These are phyloP conservation scores for Bostrychus sinensis DNA, from an alignment of 2,113 vertebrate genomes.

Conservation along the genomic window DNA sequence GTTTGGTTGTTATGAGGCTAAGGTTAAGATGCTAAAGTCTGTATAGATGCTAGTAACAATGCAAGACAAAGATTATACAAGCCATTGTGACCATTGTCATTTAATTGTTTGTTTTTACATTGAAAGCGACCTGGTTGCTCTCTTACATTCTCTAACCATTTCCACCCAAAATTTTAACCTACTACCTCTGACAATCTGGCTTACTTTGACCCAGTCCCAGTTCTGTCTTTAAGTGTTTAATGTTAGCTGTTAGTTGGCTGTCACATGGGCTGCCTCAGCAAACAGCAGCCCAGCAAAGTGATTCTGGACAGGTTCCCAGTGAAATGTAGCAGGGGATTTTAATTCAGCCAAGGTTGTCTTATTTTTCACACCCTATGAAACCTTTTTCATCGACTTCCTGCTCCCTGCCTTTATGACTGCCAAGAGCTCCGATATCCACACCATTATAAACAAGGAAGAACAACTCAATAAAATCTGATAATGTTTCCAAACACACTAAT, in stretches of 20 bases:
- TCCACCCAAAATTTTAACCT: background rate
- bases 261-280: constrained; percentile 46
- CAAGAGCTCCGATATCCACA: background rate
- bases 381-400: constrained; percentile 27
- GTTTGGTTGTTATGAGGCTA: no score
- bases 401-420: background rate
- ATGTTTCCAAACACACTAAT: constrained; percentile 43
- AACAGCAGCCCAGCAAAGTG: constrained; percentile 43
- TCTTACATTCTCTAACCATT: background rate
- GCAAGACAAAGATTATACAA: no score
- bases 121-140: background rate
- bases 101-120: no score
- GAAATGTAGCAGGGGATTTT: constrained; percentile 33
- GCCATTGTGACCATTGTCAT: no score
- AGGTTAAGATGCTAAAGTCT: no score
- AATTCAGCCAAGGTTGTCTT: constrained; percentile 33
- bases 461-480: constrained; percentile 37
- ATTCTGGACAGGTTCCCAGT: constrained; percentile 61
- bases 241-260: constrained; percentile 61
- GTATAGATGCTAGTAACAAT: no score
- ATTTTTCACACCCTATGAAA: constrained; percentile 44
- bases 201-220: constrained; percentile 45
- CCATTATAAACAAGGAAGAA: constrained; percentile 8
- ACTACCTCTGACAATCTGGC: constrained; percentile 17
- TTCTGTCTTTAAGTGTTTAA: constrained; percentile 71